These are phyloP conservation scores for Plecotus auritus DNA, from an alignment of 2,113 vertebrate genomes.

Conservation along the genomic window DNA sequence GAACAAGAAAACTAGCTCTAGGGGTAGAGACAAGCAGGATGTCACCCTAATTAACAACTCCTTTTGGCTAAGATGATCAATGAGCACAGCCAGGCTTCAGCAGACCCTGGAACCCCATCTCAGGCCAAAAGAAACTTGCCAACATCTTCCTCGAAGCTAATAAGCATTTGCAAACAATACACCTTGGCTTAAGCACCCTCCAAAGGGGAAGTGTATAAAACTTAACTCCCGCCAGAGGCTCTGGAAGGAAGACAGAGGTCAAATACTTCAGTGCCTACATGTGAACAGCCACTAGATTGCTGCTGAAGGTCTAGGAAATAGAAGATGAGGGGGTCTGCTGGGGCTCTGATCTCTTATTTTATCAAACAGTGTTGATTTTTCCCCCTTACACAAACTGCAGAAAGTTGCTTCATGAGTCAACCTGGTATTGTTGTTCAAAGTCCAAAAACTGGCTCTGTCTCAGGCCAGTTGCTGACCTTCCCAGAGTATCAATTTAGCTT, in stretches of 20 bases:
- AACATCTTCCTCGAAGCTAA: conserved; percentile 74
- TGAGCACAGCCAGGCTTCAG: conserved; percentile 22
- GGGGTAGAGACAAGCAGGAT: conserved; percentile 5
- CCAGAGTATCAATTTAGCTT: background rate
- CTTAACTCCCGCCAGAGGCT: conserved; percentile 68
- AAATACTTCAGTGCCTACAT: conserved; percentile 51
- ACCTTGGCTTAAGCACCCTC: conserved; percentile 81
- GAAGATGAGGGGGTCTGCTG: background rate
- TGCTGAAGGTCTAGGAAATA: conserved; percentile 26
- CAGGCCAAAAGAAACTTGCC: conserved; percentile 64
- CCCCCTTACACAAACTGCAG: background rate
- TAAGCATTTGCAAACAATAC: conserved; percentile 74
- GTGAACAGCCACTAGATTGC: conserved; percentile 42
- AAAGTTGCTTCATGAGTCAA: background rate
- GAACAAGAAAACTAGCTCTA: conserved; percentile 11
- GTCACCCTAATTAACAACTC: conserved; percentile 51
- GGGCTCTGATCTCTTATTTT: background rate
- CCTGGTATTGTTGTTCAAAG: background rate
- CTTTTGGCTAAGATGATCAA: conserved; percentile 41
- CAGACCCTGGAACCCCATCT: conserved; percentile 41
- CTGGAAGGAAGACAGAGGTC: conserved; percentile 54
- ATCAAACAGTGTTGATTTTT: background rate
- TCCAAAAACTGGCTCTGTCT: background rate
- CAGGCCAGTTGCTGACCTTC: background rate
- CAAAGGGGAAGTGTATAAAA: conserved; percentile 73